These are phyloP conservation scores for Paraescarpia echinospica DNA, from an alignment of 1,140 invertebrate genomes.

Conservation along the genomic window DNA sequence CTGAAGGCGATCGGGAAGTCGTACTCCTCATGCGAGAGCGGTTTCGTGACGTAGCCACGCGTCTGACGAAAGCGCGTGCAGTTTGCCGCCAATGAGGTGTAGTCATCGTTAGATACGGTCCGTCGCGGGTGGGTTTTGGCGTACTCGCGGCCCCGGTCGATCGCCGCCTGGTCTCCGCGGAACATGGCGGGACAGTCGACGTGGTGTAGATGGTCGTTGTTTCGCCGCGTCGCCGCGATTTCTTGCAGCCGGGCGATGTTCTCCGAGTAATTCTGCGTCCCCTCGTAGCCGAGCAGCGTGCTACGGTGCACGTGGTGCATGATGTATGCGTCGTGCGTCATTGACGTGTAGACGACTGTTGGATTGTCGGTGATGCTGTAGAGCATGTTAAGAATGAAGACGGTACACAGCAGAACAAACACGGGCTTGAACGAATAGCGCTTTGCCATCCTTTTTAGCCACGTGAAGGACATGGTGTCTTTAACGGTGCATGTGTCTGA, in stretches of 20 bases:
- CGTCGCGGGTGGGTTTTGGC: background rate
- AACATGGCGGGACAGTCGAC: constrained; percentile 24
- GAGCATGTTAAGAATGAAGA: too few relatives aligned
- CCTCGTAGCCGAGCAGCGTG: too few relatives aligned
- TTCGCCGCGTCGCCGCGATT: background rate
- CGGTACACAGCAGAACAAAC: too few relatives aligned
- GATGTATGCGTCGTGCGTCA: too few relatives aligned
- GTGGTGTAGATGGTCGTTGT: background rate
- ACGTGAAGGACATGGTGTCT: too few relatives aligned
- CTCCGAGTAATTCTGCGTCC: too few relatives aligned
- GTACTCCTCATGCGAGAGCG: constrained; percentile 24
- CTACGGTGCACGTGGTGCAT: too few relatives aligned
- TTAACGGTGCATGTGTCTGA: too few relatives aligned
- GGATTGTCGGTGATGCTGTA: too few relatives aligned
- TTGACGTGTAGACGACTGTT: too few relatives aligned
- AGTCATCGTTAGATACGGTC: background rate
- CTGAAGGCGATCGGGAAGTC: constrained; percentile 30
- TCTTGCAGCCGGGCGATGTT: background rate
- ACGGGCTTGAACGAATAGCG: too few relatives aligned
- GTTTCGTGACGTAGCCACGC: constrained; percentile 22
- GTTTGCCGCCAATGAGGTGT: constrained; percentile 14
- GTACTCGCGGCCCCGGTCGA: constrained; percentile 11
- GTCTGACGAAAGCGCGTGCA: constrained; percentile 17
- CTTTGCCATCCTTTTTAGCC: too few relatives aligned
- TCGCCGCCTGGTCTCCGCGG: constrained; percentile 11